phyloP scores from a whole-genome alignment of 2,113 vertebrate species.

The Apteryx mantelli region DNA sequence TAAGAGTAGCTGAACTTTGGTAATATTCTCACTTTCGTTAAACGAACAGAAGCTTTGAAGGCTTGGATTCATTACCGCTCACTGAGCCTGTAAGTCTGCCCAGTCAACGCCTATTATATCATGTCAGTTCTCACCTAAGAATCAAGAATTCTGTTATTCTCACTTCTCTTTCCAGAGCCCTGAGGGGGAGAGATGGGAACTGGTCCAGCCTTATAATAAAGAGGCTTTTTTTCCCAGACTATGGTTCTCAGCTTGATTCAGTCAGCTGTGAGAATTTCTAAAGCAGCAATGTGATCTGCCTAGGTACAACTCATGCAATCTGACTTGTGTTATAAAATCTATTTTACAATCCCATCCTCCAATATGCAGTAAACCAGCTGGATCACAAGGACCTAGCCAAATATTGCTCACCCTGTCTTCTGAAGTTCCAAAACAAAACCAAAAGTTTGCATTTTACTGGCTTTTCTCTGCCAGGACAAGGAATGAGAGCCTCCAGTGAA shows the following conservation, averaged over 20 bases:
- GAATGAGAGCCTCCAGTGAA: not conserved
- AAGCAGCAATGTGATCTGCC: not conserved
- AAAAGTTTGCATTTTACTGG: not conserved
- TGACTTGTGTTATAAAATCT: fast-evolving
- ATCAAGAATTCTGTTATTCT: not conserved
- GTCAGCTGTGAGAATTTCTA: not conserved
- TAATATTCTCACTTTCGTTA: not conserved
- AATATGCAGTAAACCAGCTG: not conserved
- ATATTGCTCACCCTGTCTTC: not conserved
- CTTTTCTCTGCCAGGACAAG: not conserved
- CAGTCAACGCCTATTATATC: not conserved
- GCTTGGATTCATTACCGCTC: not conserved
- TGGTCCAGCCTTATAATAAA: not conserved
- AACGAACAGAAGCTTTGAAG: not conserved
- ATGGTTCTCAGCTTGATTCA: not conserved
- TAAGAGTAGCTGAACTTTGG: not conserved
- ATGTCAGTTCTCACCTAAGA: not conserved
- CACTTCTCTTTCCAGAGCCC: not conserved
- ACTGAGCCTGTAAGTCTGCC: not conserved
- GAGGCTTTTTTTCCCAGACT: not conserved
- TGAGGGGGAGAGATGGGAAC: not conserved
- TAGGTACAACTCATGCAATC: fast-evolving
- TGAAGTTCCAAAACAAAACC: not conserved
- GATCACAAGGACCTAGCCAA: not conserved
- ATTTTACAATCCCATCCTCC: not conserved